Percentiles rank a stretch among this genome's conserved stretches.
Evolutionary conservation across 2,113 vertebrate species (phyloP).

Genomic region (Colistium nudipinnis): DNA sequence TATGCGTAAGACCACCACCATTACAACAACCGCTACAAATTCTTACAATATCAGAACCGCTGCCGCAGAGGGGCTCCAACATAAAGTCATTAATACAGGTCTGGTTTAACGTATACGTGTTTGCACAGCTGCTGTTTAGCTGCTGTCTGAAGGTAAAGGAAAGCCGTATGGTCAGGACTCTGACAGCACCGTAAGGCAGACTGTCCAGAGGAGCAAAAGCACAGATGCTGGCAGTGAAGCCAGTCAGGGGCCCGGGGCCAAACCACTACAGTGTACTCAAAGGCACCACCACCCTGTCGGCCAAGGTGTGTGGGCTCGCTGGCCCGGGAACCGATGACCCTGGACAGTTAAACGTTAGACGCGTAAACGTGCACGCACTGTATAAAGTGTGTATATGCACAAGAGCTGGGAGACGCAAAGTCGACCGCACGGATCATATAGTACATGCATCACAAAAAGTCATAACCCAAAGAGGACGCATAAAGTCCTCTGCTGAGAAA

Average conservation of each 20-base stretch:
- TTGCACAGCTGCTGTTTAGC: conserved; percentile 78
- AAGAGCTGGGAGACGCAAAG: conserved; percentile 19
- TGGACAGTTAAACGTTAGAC: conserved; percentile 40
- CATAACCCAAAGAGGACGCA: conserved; percentile 44
- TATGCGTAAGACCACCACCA: conserved; percentile 67
- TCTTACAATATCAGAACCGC: conserved; percentile 58
- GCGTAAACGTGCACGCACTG: conserved; percentile 28
- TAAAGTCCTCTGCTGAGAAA: conserved; percentile 11
- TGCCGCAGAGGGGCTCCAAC: conserved; percentile 62
- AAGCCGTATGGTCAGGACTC: conserved; percentile 44
- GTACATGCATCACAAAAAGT: conserved; percentile 47
- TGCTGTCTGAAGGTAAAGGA: conserved; percentile 66
- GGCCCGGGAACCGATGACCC: conserved; percentile 64
- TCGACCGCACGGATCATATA: conserved; percentile 47
- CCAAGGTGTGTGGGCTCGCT: conserved; percentile 80
- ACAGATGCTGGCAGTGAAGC: conserved; percentile 50
- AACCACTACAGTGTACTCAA: conserved; percentile 80
- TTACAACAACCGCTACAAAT: conserved; percentile 53
- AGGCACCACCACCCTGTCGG: conserved; percentile 77
- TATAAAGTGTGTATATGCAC: conserved; percentile 28
- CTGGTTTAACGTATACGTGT: conserved; percentile 72
- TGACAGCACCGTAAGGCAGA: conserved; percentile 50
- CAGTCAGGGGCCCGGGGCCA: conserved; percentile 67
- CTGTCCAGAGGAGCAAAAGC: conserved; percentile 66
- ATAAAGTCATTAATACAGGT: conserved; percentile 73